A percentile compares a stretch with the other conserved stretches of the same genome.
Conservation (phyloP, 2,888 invertebrate species). For the Caenorhabditis panamensis region DNA sequence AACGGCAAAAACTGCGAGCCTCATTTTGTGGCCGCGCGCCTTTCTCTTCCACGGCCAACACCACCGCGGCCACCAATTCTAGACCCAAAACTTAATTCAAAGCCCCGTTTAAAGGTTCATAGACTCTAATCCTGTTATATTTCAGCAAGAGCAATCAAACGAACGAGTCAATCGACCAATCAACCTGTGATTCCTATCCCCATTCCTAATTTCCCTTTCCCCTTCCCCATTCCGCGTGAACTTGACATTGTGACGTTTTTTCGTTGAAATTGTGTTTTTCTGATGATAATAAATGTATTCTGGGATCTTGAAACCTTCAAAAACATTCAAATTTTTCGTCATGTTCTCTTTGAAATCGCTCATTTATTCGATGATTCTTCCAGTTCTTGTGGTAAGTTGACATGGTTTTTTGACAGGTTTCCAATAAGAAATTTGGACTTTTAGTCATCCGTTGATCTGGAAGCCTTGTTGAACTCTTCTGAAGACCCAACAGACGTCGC, state of each 20-base stretch:
- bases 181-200: constrained; percentile 48
- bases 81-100: too few relatives aligned
- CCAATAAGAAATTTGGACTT: neutral
- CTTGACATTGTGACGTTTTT: constrained; percentile 17
- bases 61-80: too few relatives aligned
- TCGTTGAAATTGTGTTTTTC: constrained; percentile 2
- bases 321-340: constrained; percentile 9
- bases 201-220: neutral
- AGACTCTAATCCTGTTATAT: neutral
- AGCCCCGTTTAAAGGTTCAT: too few relatives aligned
- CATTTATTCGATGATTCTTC: constrained; percentile 17
- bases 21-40: too few relatives aligned
- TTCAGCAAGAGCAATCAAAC: constrained; percentile 57
- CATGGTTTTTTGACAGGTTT: neutral
- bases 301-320: neutral
- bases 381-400: constrained; percentile 21
- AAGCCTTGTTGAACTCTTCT: constrained; percentile 18
- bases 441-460: constrained; percentile 28
- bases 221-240: neutral
- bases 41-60: too few relatives aligned
- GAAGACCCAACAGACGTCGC: constrained; percentile 20
- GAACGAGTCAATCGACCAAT: constrained; percentile 50
- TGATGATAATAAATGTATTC: constrained; percentile 12
- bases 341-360: constrained; percentile 33
- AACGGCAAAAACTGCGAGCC: too few relatives aligned